phyloP scores from a whole-genome alignment of 2,888 invertebrate genomes.

The Xylocampa areola region DNA sequence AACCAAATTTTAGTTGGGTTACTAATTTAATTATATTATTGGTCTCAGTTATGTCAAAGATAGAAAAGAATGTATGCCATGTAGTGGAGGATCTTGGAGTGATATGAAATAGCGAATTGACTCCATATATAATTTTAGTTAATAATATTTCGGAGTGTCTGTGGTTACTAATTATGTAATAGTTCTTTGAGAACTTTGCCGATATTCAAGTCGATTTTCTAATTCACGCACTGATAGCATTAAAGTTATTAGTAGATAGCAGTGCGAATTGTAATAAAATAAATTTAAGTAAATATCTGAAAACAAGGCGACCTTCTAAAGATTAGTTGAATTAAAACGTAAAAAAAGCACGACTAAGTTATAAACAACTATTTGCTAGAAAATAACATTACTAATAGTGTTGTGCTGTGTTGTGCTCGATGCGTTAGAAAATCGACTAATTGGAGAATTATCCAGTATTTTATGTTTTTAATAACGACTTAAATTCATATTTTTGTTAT shows the following conservation, averaged over 20 bases:
- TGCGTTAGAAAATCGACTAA: constrained; percentile 56
- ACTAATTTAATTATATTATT: constrained; percentile 75
- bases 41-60: constrained; percentile 89
- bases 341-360: not conserved
- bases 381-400: constrained; percentile 5
- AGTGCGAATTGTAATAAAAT: constrained; percentile 1
- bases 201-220: constrained; percentile 58
- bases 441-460: constrained; percentile 56
- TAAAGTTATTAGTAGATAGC: constrained; percentile 21
- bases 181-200: constrained; percentile 58
- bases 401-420: constrained; percentile 22
- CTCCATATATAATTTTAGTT: constrained; percentile 44
- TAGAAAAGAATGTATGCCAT: constrained; percentile 72
- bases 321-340: not conserved
- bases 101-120: constrained; percentile 21
- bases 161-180: constrained; percentile 42
- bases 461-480: constrained; percentile 49
- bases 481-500: constrained; percentile 64
- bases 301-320: not conserved
- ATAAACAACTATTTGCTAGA: constrained; percentile 14
- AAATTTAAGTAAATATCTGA: constrained; percentile 10
- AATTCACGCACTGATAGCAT: constrained; percentile 3
- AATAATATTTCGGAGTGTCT: constrained; percentile 40
- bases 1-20: constrained; percentile 85
- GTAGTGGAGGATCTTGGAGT: constrained; percentile 49